Evolutionary conservation across 2,888 invertebrate genomes (phyloP), one percentile per base, ranked within the genome.

Genomic region (Litoditis marina): DNA sequence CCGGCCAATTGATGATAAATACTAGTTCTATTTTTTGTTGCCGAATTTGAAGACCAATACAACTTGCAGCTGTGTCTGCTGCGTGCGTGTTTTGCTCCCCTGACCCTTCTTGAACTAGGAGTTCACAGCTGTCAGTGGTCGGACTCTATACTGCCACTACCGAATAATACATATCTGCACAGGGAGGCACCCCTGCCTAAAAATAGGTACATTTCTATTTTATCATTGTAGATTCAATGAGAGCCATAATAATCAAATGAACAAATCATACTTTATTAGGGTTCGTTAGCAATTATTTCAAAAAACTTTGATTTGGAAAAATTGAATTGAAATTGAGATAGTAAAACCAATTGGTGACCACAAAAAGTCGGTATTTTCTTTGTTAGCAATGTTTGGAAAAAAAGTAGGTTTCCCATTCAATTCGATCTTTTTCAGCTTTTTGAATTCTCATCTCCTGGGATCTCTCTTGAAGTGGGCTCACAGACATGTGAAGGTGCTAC

Each of bases 21-120:
- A n/a, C n/a, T n/a, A n/a, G n/a, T 39, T 39, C 39, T n/a, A 47
- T 16, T 31, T 3, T 22, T 16, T 31, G 31, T 65, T 56, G 1
- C 57, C 56, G 52, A 31, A 13, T 16, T 11, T 16, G 32, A 19
- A 13, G 19, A 30, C 11, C 7, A 16, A 46, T n/a, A 50, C 34
- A 25, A 53, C 28, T 19, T 60, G 13, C 46, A 71, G 74, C 69
- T 74, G 56, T 61, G 65, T 11, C 65, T 78, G 34, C 60, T 78
- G 49, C 70, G 74, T 27, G 63, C 74, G 39, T 65, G 68, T 42
- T 79, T 71, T 50, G 66, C 76, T 13, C 66, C 79, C 36, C 58
- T 79, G 49, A 73, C 71, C 8, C 65, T 79, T 16, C 70, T 79
- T 55, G 78, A 79, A 49, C 62, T 73, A 34, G 66, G 59, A 30